phyloP scores from a whole-genome alignment of 2,888 invertebrate species.

The Morpho deidamia region DNA sequence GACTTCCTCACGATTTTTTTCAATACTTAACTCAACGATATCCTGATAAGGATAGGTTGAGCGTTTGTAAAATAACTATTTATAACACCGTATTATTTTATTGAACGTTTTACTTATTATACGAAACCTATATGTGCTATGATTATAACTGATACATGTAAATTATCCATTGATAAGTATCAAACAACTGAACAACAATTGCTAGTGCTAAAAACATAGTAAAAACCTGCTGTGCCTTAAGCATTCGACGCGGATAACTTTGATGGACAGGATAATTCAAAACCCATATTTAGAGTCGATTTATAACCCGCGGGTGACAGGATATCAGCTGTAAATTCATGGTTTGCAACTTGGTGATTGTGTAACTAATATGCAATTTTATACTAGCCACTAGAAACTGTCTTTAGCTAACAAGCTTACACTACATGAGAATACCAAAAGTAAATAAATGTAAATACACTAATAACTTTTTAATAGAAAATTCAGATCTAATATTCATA shows the following conservation, averaged over 20 bases:
- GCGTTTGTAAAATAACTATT: too few relatives aligned
- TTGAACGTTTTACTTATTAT: too few relatives aligned
- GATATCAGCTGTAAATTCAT: slow-evolving; percentile 17
- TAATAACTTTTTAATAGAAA: too few relatives aligned
- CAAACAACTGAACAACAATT: neutral
- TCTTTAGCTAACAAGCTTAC: neutral
- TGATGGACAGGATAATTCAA: slow-evolving; percentile 23
- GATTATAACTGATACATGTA: too few relatives aligned
- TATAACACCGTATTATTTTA: neutral
- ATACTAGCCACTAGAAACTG: slow-evolving; percentile 2
- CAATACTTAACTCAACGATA: too few relatives aligned
- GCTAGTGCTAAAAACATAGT: slow-evolving; percentile 6
- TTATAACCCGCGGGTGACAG: slow-evolving; percentile 26
- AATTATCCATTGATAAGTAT: neutral
- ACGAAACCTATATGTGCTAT: too few relatives aligned
- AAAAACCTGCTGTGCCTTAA: slow-evolving; percentile 11
- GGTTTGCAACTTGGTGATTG: slow-evolving; percentile 11
- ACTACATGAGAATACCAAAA: neutral
- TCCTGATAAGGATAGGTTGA: too few relatives aligned
- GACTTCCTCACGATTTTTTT: too few relatives aligned
- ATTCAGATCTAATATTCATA: too few relatives aligned
- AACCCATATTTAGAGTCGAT: slow-evolving; percentile 25
- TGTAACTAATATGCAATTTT: slow-evolving; percentile 19
- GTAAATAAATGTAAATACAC: too few relatives aligned
- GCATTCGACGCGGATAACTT: slow-evolving; percentile 19